Percentiles rank a stretch among this genome's conserved stretches.
Evolutionary conservation across 1,140 invertebrate genomes (phyloP).

Genomic region (Drepana arcuata): DNA sequence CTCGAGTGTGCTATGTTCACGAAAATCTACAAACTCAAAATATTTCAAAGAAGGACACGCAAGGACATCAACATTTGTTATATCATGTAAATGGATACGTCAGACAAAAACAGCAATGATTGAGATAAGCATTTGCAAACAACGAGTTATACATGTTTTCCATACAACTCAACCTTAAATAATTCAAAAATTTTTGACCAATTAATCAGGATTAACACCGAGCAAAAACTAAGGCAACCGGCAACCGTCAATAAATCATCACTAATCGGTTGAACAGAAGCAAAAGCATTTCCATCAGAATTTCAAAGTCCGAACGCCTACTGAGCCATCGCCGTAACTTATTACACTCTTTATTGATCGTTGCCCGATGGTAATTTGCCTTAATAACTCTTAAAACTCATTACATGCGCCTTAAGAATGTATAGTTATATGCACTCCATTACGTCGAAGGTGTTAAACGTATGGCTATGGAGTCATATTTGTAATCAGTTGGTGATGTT

Average conservation of each 20-base stretch:
- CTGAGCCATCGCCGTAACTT: slow-evolving; percentile 23
- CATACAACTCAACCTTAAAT: too few relatives aligned
- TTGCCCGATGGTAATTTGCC: slow-evolving; percentile 40
- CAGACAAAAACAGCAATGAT: too few relatives aligned
- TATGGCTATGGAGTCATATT: neutral
- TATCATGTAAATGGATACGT: too few relatives aligned
- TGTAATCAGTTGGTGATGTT: neutral
- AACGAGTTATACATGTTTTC: too few relatives aligned
- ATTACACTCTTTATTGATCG: slow-evolving; percentile 31
- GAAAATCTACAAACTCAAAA: too few relatives aligned
- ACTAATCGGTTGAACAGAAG: slow-evolving; percentile 28
- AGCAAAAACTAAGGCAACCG: neutral
- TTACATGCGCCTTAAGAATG: slow-evolving; percentile 21
- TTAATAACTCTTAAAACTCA: slow-evolving; percentile 58
- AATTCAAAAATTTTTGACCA: too few relatives aligned
- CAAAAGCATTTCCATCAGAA: slow-evolving; percentile 20
- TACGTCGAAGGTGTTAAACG: neutral
- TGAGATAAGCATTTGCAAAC: too few relatives aligned
- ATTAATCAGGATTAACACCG: too few relatives aligned
- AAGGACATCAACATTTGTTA: too few relatives aligned
- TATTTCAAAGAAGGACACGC: too few relatives aligned
- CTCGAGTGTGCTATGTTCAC: too few relatives aligned
- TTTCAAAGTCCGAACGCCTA: slow-evolving; percentile 19
- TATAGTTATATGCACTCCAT: neutral
- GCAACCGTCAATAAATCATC: slow-evolving; percentile 25